Conservation (phyloP, 2,113 vertebrate species). For the Zapus hudsonius region DNA sequence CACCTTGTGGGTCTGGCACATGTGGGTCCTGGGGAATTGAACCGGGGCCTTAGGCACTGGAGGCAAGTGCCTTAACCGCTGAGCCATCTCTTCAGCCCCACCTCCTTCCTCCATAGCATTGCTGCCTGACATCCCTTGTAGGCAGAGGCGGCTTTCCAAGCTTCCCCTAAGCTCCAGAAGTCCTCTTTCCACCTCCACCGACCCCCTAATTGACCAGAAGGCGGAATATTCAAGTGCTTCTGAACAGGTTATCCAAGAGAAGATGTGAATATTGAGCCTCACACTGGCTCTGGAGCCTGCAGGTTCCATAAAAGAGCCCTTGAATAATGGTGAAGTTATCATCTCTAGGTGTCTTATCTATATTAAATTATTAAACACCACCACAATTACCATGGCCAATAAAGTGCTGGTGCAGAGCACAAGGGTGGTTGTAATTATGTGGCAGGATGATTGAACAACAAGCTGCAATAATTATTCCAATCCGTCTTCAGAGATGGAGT, state of each 20-base stretch:
- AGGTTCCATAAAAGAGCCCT: constrained; percentile 47
- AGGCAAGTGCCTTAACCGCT: too few species aligned
- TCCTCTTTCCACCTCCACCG: not conserved
- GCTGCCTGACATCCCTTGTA: not conserved
- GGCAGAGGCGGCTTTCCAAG: too few species aligned
- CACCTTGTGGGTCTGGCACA: too few species aligned
- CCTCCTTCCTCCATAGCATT: not conserved
- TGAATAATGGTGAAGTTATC: constrained; percentile 48
- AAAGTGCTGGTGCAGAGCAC: constrained; percentile 72
- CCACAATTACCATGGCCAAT: constrained; percentile 77
- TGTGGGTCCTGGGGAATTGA: too few species aligned
- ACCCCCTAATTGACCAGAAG: not conserved
- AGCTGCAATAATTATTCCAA: constrained; percentile 79
- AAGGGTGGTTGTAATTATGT: constrained; percentile 76
- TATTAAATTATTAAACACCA: constrained; percentile 78
- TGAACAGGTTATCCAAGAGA: constrained; percentile 58
- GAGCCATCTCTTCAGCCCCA: too few species aligned
- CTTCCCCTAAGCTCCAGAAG: too few species aligned
- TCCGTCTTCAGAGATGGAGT: constrained; percentile 79
- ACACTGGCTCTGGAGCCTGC: constrained; percentile 35
- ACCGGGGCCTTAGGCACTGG: too few species aligned
- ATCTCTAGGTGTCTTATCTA: constrained; percentile 74
- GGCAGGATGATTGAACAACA: constrained; percentile 83
- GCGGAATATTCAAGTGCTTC: not conserved
- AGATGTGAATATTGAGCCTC: constrained; percentile 45